phyloP scores from a whole-genome alignment of 2,797 vertebrate species.

The Mus minutoides region DNA sequence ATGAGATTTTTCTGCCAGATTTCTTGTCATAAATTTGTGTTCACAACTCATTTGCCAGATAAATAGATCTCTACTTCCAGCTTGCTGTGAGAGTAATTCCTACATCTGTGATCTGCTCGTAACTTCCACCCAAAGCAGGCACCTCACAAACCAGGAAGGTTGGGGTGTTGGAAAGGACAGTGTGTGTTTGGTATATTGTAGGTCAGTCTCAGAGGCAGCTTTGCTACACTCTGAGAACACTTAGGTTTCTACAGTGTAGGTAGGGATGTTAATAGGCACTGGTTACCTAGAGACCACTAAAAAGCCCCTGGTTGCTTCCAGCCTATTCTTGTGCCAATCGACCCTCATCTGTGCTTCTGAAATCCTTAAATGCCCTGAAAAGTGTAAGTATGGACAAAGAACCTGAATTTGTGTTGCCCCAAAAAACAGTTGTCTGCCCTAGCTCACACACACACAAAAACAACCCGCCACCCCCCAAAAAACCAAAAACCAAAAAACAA shows the following conservation, averaged over 20 bases:
- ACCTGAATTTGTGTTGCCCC: neutral
- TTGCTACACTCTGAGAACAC: neutral
- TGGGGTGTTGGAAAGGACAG: neutral
- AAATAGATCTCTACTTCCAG: neutral
- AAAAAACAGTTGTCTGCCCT: neutral
- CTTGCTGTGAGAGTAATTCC: neutral
- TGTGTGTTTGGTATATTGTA: fast-evolving
- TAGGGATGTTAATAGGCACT: neutral
- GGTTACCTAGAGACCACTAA: neutral
- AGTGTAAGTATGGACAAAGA: neutral
- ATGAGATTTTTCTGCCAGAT: neutral
- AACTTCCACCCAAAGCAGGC: neutral
- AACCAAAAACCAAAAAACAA: too few relatives aligned
- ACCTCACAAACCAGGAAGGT: neutral
- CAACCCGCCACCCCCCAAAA: too few relatives aligned
- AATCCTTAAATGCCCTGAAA: neutral
- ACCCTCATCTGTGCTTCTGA: neutral
- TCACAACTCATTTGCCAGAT: neutral
- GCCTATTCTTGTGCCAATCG: neutral
- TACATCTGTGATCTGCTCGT: neutral
- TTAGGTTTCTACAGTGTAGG: neutral
- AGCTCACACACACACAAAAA: neutral
- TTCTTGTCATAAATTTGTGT: neutral
- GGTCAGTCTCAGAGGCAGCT: neutral
- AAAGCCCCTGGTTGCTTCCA: neutral